A percentile compares a stretch with the other conserved stretches of the same genome.
Conservation (phyloP, 1,140 invertebrate species). For the Melipona quadrifasciata region DNA sequence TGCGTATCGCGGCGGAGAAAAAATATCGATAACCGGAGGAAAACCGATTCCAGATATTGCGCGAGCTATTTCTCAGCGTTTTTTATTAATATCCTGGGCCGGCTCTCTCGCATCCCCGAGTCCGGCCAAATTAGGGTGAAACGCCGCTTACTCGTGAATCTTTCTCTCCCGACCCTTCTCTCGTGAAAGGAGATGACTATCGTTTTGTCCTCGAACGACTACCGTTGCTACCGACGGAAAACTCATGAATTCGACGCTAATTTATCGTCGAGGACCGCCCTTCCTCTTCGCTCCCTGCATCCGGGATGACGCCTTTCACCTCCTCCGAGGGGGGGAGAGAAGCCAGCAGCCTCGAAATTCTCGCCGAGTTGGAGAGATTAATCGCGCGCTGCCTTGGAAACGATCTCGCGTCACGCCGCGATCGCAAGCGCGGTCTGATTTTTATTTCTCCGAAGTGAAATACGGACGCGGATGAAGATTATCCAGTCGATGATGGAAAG, state of each 20-base stretch:
- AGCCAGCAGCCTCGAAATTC: slow-evolving; percentile 21
- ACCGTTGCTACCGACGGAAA: slow-evolving; percentile 68
- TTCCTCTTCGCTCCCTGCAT: slow-evolving; percentile 36
- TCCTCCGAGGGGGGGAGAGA: not conserved
- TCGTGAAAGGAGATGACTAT: slow-evolving; percentile 66
- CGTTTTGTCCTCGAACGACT: slow-evolving; percentile 66
- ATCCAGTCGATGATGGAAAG: too few relatives aligned
- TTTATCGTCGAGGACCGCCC: slow-evolving; percentile 55
- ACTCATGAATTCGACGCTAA: slow-evolving; percentile 66
- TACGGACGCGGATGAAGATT: not conserved
- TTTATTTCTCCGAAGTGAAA: not conserved
- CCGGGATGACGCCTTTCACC: slow-evolving; percentile 35
- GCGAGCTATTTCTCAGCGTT: slow-evolving; percentile 68
- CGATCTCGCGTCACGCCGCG: not conserved
- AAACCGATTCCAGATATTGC: slow-evolving; percentile 70
- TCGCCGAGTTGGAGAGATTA: slow-evolving; percentile 40
- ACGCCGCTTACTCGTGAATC: slow-evolving; percentile 61
- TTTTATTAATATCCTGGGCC: slow-evolving; percentile 71
- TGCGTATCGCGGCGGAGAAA: slow-evolving; percentile 5
- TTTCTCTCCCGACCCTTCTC: slow-evolving; percentile 55
- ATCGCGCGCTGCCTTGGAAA: not conserved
- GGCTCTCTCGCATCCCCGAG: not conserved
- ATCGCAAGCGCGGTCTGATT: not conserved
- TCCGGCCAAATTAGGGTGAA: slow-evolving; percentile 67
- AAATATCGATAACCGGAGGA: slow-evolving; percentile 50